These are phyloP conservation scores for Thamnophis elegans DNA, from an alignment of 2,797 vertebrate species.

Conservation along the genomic window DNA sequence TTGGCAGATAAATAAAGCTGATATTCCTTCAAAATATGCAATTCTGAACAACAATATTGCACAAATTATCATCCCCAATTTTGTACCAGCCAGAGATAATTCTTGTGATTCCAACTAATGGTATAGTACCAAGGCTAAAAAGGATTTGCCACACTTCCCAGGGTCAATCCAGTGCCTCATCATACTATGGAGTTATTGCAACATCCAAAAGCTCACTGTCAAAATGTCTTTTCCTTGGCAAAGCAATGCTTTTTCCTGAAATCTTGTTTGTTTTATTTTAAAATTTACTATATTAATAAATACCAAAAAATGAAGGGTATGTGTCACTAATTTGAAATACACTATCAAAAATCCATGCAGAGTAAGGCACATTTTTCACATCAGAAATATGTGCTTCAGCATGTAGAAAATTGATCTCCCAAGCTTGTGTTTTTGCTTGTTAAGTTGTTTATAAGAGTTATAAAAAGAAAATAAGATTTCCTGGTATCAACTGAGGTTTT, in stretches of 20 bases:
- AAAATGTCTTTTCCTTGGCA: constrained; percentile 22
- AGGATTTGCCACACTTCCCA: constrained; percentile 52
- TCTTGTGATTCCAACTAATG: constrained; percentile 54
- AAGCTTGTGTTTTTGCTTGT: background rate
- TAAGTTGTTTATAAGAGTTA: background rate
- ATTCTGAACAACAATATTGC: constrained; percentile 55
- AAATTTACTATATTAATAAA: background rate
- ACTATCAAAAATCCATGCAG: background rate
- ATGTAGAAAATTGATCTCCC: background rate
- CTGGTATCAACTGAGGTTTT: background rate
- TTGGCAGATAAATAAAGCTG: constrained; percentile 60
- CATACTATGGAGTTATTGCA: constrained; percentile 49
- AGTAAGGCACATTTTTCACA: background rate
- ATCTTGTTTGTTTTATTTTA: background rate
- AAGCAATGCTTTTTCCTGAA: constrained; percentile 21
- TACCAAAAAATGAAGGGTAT: background rate
- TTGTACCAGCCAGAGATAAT: constrained; percentile 57
- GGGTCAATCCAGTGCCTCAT: constrained; percentile 53
- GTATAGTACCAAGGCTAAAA: constrained; percentile 63
- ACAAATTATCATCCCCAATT: constrained; percentile 51
- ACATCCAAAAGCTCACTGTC: constrained; percentile 2
- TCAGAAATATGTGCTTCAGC: background rate
- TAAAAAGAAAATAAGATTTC: background rate
- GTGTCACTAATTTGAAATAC: background rate
- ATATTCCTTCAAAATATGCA: constrained; percentile 53